phyloP scores from a whole-genome alignment of 2,888 invertebrate species.

The Mesorhabditis spiculigera region DNA sequence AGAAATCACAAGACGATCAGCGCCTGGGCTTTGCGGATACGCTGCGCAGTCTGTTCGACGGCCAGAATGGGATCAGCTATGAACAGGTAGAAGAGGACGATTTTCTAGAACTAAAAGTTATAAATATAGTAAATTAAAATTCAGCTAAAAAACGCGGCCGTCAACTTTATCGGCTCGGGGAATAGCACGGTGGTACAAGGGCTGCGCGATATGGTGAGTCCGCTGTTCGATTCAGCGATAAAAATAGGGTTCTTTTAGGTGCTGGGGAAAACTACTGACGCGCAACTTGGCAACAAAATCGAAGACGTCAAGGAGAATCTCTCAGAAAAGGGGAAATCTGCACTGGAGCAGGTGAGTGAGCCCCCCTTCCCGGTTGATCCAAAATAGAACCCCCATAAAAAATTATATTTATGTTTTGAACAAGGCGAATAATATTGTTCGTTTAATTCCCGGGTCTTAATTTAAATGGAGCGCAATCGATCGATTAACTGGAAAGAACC shows the following conservation, averaged over 20 bases:
- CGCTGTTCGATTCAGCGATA: neutral
- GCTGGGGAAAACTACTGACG: neutral
- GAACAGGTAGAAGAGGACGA: neutral
- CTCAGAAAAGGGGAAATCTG: neutral
- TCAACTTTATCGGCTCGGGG: conserved; percentile 1
- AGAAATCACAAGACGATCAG: neutral
- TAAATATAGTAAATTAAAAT: neutral
- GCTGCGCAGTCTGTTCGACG: neutral
- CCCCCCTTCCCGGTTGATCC: neutral
- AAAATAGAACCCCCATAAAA: too few species aligned
- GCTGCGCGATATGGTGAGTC: neutral
- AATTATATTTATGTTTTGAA: too few species aligned
- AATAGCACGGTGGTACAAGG: neutral
- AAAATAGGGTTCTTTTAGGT: neutral
- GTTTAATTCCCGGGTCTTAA: too few species aligned
- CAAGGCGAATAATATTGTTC: too few species aligned
- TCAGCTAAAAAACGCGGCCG: conserved; percentile 6
- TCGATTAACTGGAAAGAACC: too few species aligned
- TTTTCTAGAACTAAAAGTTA: neutral
- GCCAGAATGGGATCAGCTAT: neutral
- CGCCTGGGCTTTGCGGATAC: neutral
- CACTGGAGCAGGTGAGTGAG: neutral
- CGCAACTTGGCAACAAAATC: conserved; percentile 1
- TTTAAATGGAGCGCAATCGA: too few species aligned
- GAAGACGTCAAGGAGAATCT: neutral